Conservation (phyloP, 2,888 invertebrate species). For the Drosophila paracracens region DNA sequence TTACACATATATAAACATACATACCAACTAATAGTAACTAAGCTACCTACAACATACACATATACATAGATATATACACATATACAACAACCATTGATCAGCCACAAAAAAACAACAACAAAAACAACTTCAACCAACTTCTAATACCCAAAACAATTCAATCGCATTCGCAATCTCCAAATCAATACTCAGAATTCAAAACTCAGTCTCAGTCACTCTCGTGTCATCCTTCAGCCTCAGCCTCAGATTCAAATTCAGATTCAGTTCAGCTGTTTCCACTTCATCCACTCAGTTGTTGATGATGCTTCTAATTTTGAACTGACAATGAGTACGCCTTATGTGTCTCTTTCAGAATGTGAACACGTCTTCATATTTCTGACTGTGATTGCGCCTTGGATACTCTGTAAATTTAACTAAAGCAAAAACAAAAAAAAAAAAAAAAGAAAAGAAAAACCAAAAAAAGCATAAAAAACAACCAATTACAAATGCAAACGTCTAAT, state of each 20-base stretch:
- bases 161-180: slow-evolving; percentile 17
- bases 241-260: slow-evolving; percentile 12
- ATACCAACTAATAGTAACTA: slow-evolving; percentile 4
- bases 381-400: slow-evolving; percentile 83
- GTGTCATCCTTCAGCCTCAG: slow-evolving; percentile 32
- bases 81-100: slow-evolving; percentile 31
- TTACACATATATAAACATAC: slow-evolving; percentile 34
- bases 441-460: slow-evolving; percentile 25
- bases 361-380: slow-evolving; percentile 84
- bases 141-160: slow-evolving; percentile 1
- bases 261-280: slow-evolving; percentile 40
- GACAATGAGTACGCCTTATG: slow-evolving; percentile 83
- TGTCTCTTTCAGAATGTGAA: slow-evolving; percentile 84
- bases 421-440: slow-evolving; percentile 27
- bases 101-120: slow-evolving; percentile 26
- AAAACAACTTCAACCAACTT: slow-evolving; percentile 14
- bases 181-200: slow-evolving; percentile 15
- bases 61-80: slow-evolving; percentile 10
- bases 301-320: slow-evolving; percentile 76
- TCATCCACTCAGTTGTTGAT: slow-evolving; percentile 74
- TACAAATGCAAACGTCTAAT: slow-evolving; percentile 25
- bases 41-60: slow-evolving; percentile 8
- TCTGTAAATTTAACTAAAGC: slow-evolving; percentile 55
- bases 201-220: slow-evolving; percentile 38
- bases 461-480: slow-evolving; percentile 26